Evolutionary conservation across 2,888 invertebrate genomes (phyloP), one percentile per base, ranked within the genome.

Genomic region (Conchocele bisecta): DNA sequence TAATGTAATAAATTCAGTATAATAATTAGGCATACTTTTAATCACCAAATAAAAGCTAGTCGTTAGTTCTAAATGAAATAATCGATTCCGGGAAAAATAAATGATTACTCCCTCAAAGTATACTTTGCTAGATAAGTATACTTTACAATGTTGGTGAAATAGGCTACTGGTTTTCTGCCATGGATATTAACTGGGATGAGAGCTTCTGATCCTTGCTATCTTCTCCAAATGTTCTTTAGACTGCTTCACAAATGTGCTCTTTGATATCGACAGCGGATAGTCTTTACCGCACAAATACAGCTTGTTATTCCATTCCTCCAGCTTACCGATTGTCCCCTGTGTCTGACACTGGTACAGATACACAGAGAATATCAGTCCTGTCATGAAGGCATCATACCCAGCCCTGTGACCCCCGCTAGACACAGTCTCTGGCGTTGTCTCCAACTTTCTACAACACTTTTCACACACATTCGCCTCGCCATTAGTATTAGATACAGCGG

Each of bases 351-450:
- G 75, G 11, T 80, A 61, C 4, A 88, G 33, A 59, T 86, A 88
- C 26, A 78, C 80, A 3, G 91, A 88, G 79, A 91, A 88, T 35
- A 87, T 84, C 70, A 88, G 91, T 3, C 91, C 92, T 15, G 92
- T 92, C 92, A 92, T 92, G 71, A 92, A 92, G 1, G 92, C 91
- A 84, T 92, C 92, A 83, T 88, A 91, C 0, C 92, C 92, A 44
- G 92, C 91, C 17, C 91, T 73, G 80, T 92, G 92, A 28, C 89
- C 87, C 5, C 87, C 86, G 56, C 77, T 81, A 15, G 69, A 71
- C 33, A 48, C 29, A 31, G 15, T 54, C n/a, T 31, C 13, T 13
- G 33, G 6, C 11, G 42, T 26, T 15, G 31, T n/a, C 41, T 48
- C 58, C 24, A 65, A 50, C 31, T 13, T 57, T 51, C 58, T 51